These are phyloP conservation scores for Parascotia fuliginaria DNA, from an alignment of 2,888 invertebrate species.

Conservation along the genomic window DNA sequence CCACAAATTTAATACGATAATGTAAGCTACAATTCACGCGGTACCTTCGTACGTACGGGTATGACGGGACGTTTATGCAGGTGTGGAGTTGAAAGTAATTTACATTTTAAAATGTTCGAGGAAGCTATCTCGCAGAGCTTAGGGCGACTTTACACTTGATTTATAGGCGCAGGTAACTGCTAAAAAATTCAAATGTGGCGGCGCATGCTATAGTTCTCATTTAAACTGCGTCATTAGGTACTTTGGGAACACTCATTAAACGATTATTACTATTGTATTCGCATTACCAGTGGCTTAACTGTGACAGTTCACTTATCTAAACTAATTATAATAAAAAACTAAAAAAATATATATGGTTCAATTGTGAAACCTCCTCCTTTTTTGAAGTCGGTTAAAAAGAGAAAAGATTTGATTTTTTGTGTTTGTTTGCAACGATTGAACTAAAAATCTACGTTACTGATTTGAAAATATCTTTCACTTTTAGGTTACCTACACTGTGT, in stretches of 20 bases:
- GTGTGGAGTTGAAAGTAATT: conserved; percentile 65
- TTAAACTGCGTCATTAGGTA: conserved; percentile 53
- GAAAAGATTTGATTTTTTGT: too few species aligned
- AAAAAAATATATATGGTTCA: too few species aligned
- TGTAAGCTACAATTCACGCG: too few species aligned
- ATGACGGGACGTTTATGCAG: conserved; percentile 18
- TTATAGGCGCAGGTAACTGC: conserved; percentile 83
- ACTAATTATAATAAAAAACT: too few species aligned
- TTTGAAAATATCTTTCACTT: too few species aligned
- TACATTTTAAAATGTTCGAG: conserved; percentile 81
- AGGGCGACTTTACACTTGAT: conserved; percentile 79
- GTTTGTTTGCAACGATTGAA: too few species aligned
- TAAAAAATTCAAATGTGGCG: conserved; percentile 81
- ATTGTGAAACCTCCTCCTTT: too few species aligned
- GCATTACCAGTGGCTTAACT: not conserved
- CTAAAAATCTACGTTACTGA: too few species aligned
- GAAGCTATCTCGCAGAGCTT: conserved; percentile 76
- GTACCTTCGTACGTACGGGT: not conserved
- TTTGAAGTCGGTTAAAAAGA: too few species aligned
- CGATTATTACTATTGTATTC: conserved; percentile 43
- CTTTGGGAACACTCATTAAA: conserved; percentile 65
- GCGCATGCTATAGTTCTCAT: conserved; percentile 57
- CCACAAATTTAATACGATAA: too few species aligned
- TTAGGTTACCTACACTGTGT: too few species aligned
- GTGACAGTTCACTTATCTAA: not conserved